phyloP scores from a whole-genome alignment of 2,113 vertebrate genomes.

The Pteruthius melanotis region DNA sequence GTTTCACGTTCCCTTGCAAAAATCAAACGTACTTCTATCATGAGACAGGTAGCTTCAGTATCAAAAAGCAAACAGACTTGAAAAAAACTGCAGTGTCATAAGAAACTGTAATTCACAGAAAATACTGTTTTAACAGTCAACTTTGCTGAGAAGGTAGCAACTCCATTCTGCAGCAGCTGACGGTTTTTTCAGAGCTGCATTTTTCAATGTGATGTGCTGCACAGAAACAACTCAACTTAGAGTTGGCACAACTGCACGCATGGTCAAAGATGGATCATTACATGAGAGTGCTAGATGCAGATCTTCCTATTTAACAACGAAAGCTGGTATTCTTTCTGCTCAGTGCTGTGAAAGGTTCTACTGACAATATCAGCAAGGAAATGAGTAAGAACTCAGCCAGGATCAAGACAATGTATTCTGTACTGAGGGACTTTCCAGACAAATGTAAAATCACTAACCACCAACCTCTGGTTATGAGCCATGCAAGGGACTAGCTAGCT shows the following conservation, averaged over 20 bases:
- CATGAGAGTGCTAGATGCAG: fast-evolving
- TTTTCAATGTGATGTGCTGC: neutral
- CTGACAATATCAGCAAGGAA: neutral
- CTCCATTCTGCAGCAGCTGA: neutral
- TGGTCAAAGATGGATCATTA: neutral
- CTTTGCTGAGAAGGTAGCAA: neutral
- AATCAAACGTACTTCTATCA: neutral
- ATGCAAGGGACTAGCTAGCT: neutral
- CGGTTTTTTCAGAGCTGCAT: neutral
- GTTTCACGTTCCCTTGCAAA: neutral
- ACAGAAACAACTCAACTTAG: neutral
- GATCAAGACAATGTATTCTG: neutral
- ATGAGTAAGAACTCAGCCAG: neutral
- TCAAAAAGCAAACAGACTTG: neutral
- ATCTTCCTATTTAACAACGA: neutral
- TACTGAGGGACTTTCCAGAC: neutral
- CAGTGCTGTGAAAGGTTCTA: neutral
- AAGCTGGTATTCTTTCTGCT: neutral
- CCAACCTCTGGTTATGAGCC: neutral
- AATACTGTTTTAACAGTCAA: neutral
- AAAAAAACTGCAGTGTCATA: neutral
- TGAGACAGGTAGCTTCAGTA: neutral
- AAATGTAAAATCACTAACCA: neutral
- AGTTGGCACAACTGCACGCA: neutral
- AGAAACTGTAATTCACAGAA: neutral